Evolutionary conservation across 2,797 vertebrate species (phyloP).

Genomic region (Nothura maculosa): DNA sequence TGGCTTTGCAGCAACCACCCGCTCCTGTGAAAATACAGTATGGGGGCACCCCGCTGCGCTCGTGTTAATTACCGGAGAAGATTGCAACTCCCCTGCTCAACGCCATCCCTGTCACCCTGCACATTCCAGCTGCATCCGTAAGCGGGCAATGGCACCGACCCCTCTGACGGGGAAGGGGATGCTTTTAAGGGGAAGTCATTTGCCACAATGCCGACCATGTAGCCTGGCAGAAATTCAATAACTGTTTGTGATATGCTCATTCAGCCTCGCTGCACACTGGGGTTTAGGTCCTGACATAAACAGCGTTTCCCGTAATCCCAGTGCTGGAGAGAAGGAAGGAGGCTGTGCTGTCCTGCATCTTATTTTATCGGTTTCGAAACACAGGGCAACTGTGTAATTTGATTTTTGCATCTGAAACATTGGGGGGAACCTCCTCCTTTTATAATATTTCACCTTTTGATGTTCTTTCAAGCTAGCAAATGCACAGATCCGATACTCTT

Average conservation of each 20-base stretch:
- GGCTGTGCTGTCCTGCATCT: constrained; percentile 29
- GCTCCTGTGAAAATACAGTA: constrained; percentile 66
- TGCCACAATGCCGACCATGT: constrained; percentile 83
- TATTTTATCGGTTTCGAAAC: constrained; percentile 60
- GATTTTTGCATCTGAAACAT: constrained; percentile 52
- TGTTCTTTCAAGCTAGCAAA: constrained; percentile 64
- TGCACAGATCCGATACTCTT: constrained; percentile 48
- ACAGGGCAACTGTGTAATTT: constrained; percentile 46
- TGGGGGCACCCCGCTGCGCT: constrained; percentile 74
- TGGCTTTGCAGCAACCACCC: constrained; percentile 52
- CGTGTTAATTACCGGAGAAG: constrained; percentile 83
- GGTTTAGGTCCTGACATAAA: constrained; percentile 72
- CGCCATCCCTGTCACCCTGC: constrained; percentile 67
- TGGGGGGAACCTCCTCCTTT: not conserved
- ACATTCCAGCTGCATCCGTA: constrained; percentile 71
- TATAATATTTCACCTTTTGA: constrained; percentile 51
- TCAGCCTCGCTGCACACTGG: constrained; percentile 63
- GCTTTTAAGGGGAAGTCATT: constrained; percentile 81
- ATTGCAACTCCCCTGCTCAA: constrained; percentile 77
- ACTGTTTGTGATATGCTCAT: constrained; percentile 81
- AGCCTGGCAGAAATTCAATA: constrained; percentile 89
- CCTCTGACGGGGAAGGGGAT: constrained; percentile 83
- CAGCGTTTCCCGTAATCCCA: constrained; percentile 69
- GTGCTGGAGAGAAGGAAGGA: constrained; percentile 34
- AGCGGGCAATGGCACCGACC: constrained; percentile 77